Percentiles rank a stretch among this genome's conserved stretches.
Evolutionary conservation across 1,140 invertebrate genomes (phyloP).

Genomic region (Cardiocondyla obscurior): DNA sequence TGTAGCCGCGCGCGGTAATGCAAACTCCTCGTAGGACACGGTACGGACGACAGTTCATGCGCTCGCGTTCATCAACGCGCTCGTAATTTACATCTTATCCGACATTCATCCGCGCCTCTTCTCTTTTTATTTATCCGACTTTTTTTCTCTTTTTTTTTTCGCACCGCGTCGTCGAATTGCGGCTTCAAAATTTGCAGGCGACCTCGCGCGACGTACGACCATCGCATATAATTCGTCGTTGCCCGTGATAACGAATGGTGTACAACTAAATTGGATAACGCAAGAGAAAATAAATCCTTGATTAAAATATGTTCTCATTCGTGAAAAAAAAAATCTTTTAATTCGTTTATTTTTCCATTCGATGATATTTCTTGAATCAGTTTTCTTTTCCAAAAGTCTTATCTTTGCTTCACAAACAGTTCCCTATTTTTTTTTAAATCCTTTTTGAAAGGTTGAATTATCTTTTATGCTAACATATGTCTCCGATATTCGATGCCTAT

Average conservation of each 20-base stretch:
- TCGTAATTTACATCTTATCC: conserved; percentile 3
- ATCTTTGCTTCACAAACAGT: background rate
- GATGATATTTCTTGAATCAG: too few relatives aligned
- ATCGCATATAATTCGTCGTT: background rate
- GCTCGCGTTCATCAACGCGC: conserved; percentile 41
- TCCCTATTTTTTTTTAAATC: background rate
- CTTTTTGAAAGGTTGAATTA: background rate
- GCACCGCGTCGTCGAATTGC: background rate
- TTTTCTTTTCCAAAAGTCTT: too few relatives aligned
- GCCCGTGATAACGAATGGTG: background rate
- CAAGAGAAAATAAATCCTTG: too few relatives aligned
- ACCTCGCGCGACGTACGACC: too few relatives aligned
- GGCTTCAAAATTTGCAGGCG: background rate
- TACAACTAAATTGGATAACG: too few relatives aligned
- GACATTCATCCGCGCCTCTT: background rate
- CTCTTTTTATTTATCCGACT: too few relatives aligned
- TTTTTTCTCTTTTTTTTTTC: too few relatives aligned
- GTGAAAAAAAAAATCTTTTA: too few relatives aligned
- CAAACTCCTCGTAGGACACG: conserved; percentile 39
- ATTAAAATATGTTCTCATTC: too few relatives aligned
- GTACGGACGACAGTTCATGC: conserved; percentile 20
- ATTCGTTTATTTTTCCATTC: too few relatives aligned
- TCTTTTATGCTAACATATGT: conserved; percentile 58
- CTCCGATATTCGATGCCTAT: conserved; percentile 24
- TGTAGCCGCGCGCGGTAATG: conserved; percentile 39